These are phyloP conservation scores for Catharus ustulatus DNA, from an alignment of 2,797 vertebrate genomes.

Conservation along the genomic window DNA sequence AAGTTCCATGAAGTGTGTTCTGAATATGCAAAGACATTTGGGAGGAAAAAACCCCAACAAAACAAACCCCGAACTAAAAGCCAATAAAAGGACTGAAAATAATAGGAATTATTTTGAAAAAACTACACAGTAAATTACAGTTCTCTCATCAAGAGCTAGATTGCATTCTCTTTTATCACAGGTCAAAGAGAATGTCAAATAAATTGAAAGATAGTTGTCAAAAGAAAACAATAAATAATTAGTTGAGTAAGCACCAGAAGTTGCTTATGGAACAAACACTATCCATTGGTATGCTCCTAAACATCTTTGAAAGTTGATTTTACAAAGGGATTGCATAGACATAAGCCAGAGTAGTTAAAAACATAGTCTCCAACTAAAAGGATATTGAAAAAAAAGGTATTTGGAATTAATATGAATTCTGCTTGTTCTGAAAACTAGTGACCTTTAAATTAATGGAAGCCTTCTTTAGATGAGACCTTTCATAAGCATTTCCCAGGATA, in stretches of 20 bases:
- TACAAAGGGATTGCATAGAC: not conserved
- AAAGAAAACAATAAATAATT: not conserved
- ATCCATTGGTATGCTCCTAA: not conserved
- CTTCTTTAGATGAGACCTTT: not conserved
- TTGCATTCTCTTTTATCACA: not conserved
- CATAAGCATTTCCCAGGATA: not conserved
- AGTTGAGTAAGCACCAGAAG: not conserved
- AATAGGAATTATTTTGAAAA: not conserved
- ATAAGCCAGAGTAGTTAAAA: not conserved
- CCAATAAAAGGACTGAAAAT: not conserved
- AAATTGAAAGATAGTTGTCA: not conserved
- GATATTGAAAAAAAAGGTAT: not conserved
- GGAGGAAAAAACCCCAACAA: not conserved
- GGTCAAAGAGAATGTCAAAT: not conserved
- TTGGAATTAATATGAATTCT: not conserved
- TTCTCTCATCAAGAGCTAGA: not conserved
- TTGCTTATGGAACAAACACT: not conserved
- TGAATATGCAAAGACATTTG: not conserved
- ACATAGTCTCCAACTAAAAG: rapidly evolving
- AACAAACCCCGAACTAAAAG: not conserved
- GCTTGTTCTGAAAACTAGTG: not conserved
- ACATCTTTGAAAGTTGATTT: not conserved
- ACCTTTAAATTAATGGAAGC: not conserved
- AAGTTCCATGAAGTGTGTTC: not conserved
- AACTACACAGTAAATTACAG: not conserved